These are phyloP conservation scores for Rhyzopertha dominica DNA, from an alignment of 1,140 invertebrate genomes.

Conservation along the genomic window DNA sequence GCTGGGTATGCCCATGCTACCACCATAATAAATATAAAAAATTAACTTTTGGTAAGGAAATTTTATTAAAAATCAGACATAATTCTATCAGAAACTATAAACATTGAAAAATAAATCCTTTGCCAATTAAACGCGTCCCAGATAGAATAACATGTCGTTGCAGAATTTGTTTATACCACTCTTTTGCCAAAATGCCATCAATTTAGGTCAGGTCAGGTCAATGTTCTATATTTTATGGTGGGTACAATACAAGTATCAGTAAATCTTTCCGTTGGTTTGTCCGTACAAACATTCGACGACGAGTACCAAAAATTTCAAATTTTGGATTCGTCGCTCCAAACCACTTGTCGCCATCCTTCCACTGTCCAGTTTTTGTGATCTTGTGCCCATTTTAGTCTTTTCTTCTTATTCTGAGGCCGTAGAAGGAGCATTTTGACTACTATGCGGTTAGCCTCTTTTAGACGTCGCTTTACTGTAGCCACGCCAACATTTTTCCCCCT, in stretches of 20 bases:
- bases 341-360: conserved; percentile 21
- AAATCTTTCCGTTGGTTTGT: conserved; percentile 21
- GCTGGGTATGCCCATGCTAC: too few species aligned
- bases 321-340: conserved; percentile 30
- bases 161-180: conserved; percentile 13
- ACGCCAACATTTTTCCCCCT: neutral
- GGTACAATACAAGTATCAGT: conserved; percentile 20
- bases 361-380: conserved; percentile 22
- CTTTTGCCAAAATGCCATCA: conserved; percentile 30
- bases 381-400: conserved; percentile 20
- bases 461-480: neutral
- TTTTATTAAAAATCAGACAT: too few species aligned
- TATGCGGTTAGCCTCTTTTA: neutral
- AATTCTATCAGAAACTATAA: too few species aligned
- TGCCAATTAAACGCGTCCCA: conserved; percentile 7
- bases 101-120: conserved; percentile 14
- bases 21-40: too few species aligned
- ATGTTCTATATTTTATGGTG: conserved; percentile 35
- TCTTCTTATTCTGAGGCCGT: conserved; percentile 22
- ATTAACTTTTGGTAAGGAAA: too few species aligned
- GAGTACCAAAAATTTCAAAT: conserved; percentile 31
- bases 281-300: conserved; percentile 22
- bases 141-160: conserved; percentile 10
- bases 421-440: conserved; percentile 21
- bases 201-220: conserved; percentile 27